Base-by-base conservation (phyloP, 1,140 invertebrate genomes). In the Drusus annulatus region DNA sequence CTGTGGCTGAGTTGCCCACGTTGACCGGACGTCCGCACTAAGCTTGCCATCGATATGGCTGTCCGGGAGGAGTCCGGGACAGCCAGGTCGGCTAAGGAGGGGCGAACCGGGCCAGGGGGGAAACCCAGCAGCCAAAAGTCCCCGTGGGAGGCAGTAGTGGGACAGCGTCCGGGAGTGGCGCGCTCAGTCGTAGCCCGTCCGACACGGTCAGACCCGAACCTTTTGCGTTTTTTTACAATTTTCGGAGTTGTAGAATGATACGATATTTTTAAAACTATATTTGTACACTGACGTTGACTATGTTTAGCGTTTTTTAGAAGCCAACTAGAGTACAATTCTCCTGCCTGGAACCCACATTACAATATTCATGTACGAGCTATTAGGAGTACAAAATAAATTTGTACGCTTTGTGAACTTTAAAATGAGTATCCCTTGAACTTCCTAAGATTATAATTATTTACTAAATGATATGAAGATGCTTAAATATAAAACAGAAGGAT, bases 81-180 rank as follows among this genome's bases (percentile, higher is more conserved):
- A 87, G 90, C 94, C 96, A 97, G 96, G 96, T 97, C 95, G 91
- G 92, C 92, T 93, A 95, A 98, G 93, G 96, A 97, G 96, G 93
- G 94, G 95, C 93, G 96, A 91, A 98, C 92, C 94, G 96, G 96
- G 96, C 95, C 96, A 98, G 96, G 94, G 94, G 94, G 95, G 96
- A 94, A 96, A 98, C 94, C 93, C 93, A 97, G 95, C 96, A 97
- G 95, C 95, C 95, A 96, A 97, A 96, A 97, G 95, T 95, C 94
- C 93, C 95, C 96, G 95, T 96, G 95, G 95, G 91, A 94, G 91
- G 94, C 95, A 97, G 96, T 97, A 97, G 96, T 96, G 96, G 96
- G 96, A 97, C 96, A 93, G 96, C 96, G 95, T 93, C 95, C 92
- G 95, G 95, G 96, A 98, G 96, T 96, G 94, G 21, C 92, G 92